Evolutionary conservation across 2,888 invertebrate species (phyloP), one percentile per base, ranked within the genome.

Genomic region (Oithona nana): DNA sequence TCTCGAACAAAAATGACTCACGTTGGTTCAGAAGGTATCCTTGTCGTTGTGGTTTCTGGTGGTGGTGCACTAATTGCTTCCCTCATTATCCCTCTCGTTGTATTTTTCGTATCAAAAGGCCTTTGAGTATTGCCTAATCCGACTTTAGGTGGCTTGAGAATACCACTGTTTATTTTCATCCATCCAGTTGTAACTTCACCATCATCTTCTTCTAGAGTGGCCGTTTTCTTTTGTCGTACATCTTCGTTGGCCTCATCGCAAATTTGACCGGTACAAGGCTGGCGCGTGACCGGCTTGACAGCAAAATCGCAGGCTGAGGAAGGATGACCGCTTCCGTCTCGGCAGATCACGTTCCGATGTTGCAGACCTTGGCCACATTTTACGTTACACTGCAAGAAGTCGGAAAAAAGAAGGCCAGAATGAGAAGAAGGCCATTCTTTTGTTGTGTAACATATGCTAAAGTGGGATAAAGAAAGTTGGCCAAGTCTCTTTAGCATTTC

Each of bases 291-390:
- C 0, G 88, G 88, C 69, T 83, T 80, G 63, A 79, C 76, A 13
- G 75, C 73, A 1, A 80, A 78, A 68, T 84, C 82, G 70, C 89
- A 89, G 55, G 80, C 67, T 72, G 79, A 65, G 74, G 80, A 72
- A 54, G 76, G 73, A 65, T 75, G 74, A 67, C 79, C 80, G 63
- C 75, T 73, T 58, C 75, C 73, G 68, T 81, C 74, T 31, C 70
- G 68, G 71, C 93, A 93, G 70, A 86, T 83, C 59, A 90, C 84
- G 39, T 81, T 81, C 22, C 93, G 80, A 28, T 83, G 83, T 74
- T 87, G 87, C 31, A 84, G 77, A 0, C 93, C 93, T 81, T 86
- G 64, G 11, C 90, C 93, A 71, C 93, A 94, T 11, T 86, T 85
- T 11, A 85, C 87, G n/a, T 92, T 92, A 71, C 94, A 94, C 89